Evolutionary conservation across 2,888 invertebrate genomes (phyloP).

Genomic region (Acleris holmiana): DNA sequence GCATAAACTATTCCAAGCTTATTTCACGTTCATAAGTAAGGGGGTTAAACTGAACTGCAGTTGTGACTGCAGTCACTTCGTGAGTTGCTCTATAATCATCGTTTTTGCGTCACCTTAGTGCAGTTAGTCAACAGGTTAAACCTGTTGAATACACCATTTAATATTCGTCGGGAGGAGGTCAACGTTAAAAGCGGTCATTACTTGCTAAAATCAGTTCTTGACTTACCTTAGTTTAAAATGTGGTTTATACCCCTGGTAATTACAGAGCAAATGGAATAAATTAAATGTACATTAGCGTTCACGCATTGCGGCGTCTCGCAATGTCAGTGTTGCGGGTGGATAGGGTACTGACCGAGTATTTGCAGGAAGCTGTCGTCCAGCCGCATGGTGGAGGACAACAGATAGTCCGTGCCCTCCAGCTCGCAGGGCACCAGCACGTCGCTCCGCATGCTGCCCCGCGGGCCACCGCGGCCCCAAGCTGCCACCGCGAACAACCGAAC

Average conservation of each 20-base stretch:
- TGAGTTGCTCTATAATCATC: background rate
- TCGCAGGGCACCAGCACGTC: conserved; percentile 81
- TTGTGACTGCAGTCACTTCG: too few relatives aligned
- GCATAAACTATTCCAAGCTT: too few relatives aligned
- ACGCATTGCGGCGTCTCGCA: conserved; percentile 22
- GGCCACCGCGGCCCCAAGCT: conserved; percentile 51
- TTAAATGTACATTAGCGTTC: conserved; percentile 20
- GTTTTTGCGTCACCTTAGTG: conserved; percentile 8
- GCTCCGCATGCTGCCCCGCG: conserved; percentile 75
- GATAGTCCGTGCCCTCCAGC: conserved; percentile 86
- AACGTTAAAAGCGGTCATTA: background rate
- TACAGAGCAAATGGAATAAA: conserved; percentile 2
- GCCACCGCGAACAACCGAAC: conserved; percentile 37
- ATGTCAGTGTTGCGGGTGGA: conserved; percentile 22
- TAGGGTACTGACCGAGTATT: conserved; percentile 82
- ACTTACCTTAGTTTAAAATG: too few relatives aligned
- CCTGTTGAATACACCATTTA: conserved; percentile 20
- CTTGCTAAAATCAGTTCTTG: background rate
- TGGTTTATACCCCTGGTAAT: background rate
- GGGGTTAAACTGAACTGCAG: background rate
- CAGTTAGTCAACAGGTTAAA: conserved; percentile 15
- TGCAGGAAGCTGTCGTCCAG: conserved; percentile 86
- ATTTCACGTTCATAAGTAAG: too few relatives aligned
- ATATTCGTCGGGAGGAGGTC: conserved; percentile 6
- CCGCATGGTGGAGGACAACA: conserved; percentile 86